These are phyloP conservation scores for Dendrocincla tyrannina DNA, from an alignment of 2,797 vertebrate genomes.

Conservation along the genomic window DNA sequence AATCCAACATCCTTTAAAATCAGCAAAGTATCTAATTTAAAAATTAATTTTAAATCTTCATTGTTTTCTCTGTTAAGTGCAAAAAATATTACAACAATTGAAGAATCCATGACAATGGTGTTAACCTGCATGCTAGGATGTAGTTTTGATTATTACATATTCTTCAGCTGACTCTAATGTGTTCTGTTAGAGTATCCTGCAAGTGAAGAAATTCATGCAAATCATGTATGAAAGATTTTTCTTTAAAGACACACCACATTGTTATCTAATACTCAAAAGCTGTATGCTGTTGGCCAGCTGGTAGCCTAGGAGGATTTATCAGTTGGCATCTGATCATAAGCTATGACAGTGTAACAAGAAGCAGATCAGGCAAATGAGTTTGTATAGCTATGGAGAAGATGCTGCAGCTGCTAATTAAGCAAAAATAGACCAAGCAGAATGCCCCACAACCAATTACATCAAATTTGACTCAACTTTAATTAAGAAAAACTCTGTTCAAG, in stretches of 20 bases:
- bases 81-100: not conserved
- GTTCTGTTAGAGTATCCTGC: not conserved
- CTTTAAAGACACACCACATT: not conserved
- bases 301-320: not conserved
- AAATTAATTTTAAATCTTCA: not conserved
- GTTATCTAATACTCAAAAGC: not conserved
- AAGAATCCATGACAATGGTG: not conserved
- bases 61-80: not conserved
- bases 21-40: not conserved
- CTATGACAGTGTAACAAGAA: not conserved
- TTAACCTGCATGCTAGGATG: not conserved
- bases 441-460: not conserved
- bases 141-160: not conserved
- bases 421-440: conserved; percentile 20
- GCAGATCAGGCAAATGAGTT: not conserved
- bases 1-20: not conserved
- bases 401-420: not conserved
- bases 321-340: not conserved
- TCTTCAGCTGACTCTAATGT: not conserved
- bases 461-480: conserved; percentile 19
- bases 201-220: not conserved
- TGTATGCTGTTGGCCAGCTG: not conserved
- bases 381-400: conserved; percentile 1
- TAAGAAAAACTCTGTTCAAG: conserved; percentile 23
- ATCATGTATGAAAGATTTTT: not conserved